Percentiles rank a stretch among this genome's conserved stretches.
phyloP scores from a whole-genome alignment of 1,140 invertebrate genomes.

The Polypedilum pembai region DNA sequence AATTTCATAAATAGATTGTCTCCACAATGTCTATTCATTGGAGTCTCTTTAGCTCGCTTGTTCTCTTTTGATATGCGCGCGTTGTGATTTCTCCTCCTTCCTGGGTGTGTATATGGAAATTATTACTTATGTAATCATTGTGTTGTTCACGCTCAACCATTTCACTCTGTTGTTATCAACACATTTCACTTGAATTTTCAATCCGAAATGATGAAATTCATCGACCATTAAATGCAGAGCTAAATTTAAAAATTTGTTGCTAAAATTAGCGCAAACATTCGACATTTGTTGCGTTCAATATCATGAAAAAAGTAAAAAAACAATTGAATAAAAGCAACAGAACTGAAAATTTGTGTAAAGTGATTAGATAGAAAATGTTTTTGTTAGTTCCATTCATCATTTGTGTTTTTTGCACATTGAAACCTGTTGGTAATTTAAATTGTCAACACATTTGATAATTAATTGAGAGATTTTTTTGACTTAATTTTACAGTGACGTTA shows the following conservation, averaged over 20 bases:
- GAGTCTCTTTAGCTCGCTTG: too few relatives aligned
- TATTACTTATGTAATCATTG: not conserved
- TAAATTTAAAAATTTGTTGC: not conserved
- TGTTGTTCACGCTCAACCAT: not conserved
- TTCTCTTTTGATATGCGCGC: not conserved
- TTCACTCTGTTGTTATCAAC: not conserved
- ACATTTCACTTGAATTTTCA: not conserved
- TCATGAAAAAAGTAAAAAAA: not conserved
- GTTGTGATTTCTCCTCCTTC: not conserved
- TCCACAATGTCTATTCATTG: too few relatives aligned
- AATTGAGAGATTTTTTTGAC: not conserved
- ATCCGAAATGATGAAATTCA: not conserved
- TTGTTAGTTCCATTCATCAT: not conserved
- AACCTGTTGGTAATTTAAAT: not conserved
- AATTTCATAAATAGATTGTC: too few relatives aligned
- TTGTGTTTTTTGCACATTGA: not conserved
- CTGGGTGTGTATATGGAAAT: not conserved
- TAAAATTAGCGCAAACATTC: constrained; percentile 3
- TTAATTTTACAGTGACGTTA: not conserved
- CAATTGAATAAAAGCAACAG: not conserved
- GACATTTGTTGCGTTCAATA: not conserved
- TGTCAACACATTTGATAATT: not conserved
- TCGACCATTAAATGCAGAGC: not conserved
- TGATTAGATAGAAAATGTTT: not conserved
- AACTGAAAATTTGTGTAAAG: not conserved